These are phyloP conservation scores for Slavum lentiscoides DNA, from an alignment of 2,888 invertebrate genomes.

Conservation along the genomic window DNA sequence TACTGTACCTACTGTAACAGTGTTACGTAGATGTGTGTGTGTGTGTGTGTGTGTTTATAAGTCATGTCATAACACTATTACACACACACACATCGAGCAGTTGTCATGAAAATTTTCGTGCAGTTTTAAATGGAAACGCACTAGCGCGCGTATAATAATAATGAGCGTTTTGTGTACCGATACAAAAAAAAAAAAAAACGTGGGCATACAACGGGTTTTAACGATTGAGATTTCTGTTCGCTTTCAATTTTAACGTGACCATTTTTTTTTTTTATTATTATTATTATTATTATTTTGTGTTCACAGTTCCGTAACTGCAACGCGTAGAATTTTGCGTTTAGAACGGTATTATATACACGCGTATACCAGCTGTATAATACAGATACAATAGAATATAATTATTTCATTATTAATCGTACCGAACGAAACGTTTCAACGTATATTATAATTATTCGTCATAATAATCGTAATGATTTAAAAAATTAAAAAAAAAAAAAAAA, in stretches of 20 bases:
- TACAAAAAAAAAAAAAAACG: constrained; percentile 3
- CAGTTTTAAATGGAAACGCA: neutral
- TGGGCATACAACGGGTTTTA: neutral
- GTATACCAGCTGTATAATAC: neutral
- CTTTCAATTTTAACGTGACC: constrained; percentile 27
- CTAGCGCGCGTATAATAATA: no score
- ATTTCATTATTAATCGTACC: no score
- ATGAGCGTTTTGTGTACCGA: neutral
- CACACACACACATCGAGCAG: no score
- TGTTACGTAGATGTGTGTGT: no score
- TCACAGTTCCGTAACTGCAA: neutral
- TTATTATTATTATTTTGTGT: neutral
- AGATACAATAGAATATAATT: no score
- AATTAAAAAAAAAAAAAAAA: no score
- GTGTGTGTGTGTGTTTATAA: no score
- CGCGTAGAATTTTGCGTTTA: neutral
- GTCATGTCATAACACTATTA: no score
- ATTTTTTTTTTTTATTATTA: neutral
- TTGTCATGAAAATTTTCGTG: neutral
- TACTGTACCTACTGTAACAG: no score
- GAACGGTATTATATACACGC: neutral
- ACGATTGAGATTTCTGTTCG: constrained; percentile 13
- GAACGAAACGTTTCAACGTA: no score
- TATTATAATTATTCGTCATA: no score
- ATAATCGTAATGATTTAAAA: no score